A percentile compares a stretch with the other conserved stretches of the same genome.
Evolutionary conservation across 2,888 invertebrate genomes (phyloP).

Genomic region (Pristionchus arcanus): DNA sequence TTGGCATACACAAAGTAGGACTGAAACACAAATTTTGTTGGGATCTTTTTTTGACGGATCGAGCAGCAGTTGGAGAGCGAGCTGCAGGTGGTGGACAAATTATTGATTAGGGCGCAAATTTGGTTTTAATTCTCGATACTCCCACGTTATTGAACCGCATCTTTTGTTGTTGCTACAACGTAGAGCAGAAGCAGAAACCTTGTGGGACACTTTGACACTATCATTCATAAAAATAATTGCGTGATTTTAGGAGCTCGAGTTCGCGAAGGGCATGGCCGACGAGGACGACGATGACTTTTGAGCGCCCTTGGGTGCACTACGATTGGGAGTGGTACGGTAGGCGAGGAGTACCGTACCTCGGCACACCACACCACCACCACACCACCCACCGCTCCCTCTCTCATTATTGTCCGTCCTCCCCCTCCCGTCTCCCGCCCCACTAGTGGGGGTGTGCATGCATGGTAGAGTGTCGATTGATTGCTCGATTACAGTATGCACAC

Average conservation of each 20-base stretch:
- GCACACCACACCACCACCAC: not conserved
- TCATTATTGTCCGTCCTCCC: slow-evolving; percentile 48
- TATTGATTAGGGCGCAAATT: too few species aligned
- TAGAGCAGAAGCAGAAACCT: too few species aligned
- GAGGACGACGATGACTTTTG: slow-evolving; percentile 87
- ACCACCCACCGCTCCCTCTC: slow-evolving; percentile 1
- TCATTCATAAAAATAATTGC: too few species aligned
- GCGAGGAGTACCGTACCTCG: not conserved
- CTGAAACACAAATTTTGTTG: too few species aligned
- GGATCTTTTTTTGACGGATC: too few species aligned
- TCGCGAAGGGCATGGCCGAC: slow-evolving; percentile 99
- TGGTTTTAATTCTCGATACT: too few species aligned
- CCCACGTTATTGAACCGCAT: too few species aligned
- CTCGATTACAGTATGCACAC: slow-evolving; percentile 19
- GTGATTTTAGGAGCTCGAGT: slow-evolving; percentile 88
- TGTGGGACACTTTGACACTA: too few species aligned
- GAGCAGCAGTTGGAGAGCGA: too few species aligned
- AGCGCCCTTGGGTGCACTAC: slow-evolving; percentile 40
- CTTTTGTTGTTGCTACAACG: too few species aligned
- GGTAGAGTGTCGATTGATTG: slow-evolving; percentile 9
- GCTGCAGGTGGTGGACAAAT: too few species aligned
- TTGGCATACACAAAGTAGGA: too few species aligned
- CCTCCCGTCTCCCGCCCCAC: slow-evolving; percentile 54
- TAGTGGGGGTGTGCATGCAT: not conserved
- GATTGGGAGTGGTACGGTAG: slow-evolving; percentile 30